Base-by-base conservation (phyloP, 2,113 vertebrate species). In the Nesogale talazaci region DNA sequence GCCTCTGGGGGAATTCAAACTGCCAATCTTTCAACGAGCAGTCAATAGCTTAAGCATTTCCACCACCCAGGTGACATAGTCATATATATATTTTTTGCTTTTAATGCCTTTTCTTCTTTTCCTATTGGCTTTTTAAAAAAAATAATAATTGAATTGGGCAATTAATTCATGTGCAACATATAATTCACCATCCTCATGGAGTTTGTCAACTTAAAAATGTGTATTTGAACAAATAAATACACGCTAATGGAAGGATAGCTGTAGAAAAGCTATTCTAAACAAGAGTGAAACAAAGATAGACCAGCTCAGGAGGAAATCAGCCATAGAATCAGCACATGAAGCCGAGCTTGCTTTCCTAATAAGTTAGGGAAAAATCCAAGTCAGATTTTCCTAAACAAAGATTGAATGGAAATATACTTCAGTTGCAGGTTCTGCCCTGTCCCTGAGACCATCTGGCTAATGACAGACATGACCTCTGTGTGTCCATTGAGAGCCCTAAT, bases 141-240 rank as follows among this genome's bases (percentile, higher is more conserved):
- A 75, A 38, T 14, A 42, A 20, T 72, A 56, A 72, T 15, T 23
- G 34, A 84, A 52, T 14, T 70, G 31, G 15, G 20, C 14, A 65
- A 65, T 27, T 11, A 85, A 20, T 83, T 12, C 25, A 0, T 17
- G 25, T 69, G 25, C 36, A 76, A n/a, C 25, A 84, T 74, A 77
- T 46, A 38, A 59, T 80, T 83, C 36, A 70, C 14, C 36, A 72
- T 80, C 27, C 6, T 75, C 79, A 14, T 42, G 11, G 63, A 70
- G 65, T 70, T 89, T 52, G 42, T 83, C 16, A 67, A 59, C 42
- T 77, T 46, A 74, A 92, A 94, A 25, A 20, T 40, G 65, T 75
- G 31, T 15, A 88, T 36, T 25, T 78, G 65, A 67, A 40, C 1
- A 65, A 89, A 82, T 23, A 42, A 6, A 25, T 56, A 16, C 14